These are phyloP conservation scores for Phrynosoma platyrhinos DNA, from an alignment of 2,113 vertebrate genomes.

Conservation along the genomic window DNA sequence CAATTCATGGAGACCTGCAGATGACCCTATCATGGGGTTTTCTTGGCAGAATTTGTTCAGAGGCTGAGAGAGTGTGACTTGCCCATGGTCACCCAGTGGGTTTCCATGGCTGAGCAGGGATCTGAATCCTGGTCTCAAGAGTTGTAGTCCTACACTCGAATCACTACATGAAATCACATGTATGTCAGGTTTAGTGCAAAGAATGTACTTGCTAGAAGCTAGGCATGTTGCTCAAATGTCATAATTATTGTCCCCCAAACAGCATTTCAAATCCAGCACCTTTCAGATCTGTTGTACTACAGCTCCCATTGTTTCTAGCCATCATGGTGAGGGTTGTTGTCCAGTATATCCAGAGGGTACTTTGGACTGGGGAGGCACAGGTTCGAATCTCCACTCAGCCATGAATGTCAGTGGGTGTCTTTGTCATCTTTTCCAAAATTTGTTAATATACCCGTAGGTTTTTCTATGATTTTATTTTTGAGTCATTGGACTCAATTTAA, in stretches of 20 bases:
- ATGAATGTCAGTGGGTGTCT: background rate
- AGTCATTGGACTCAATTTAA: background rate
- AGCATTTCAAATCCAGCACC: background rate
- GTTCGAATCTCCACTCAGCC: background rate
- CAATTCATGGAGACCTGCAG: no score
- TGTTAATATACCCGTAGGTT: background rate
- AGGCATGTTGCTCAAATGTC: background rate
- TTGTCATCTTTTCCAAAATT: background rate
- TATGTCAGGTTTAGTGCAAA: background rate
- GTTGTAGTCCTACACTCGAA: no score
- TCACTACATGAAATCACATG: background rate
- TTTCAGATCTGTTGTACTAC: background rate
- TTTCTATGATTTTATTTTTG: background rate
- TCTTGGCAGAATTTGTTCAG: no score
- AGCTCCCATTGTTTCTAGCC: background rate
- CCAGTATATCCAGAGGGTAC: no score
- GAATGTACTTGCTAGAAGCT: background rate
- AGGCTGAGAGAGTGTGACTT: no score
- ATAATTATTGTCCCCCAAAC: background rate
- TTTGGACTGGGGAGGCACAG: background rate
- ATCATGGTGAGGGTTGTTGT: background rate
- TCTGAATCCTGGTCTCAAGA: no score
- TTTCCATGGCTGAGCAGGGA: no score
- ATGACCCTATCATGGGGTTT: no score
- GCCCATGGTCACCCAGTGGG: no score